Base-by-base conservation (phyloP, 2,888 invertebrate genomes). In the Hirtodrosophila alboralis region DNA sequence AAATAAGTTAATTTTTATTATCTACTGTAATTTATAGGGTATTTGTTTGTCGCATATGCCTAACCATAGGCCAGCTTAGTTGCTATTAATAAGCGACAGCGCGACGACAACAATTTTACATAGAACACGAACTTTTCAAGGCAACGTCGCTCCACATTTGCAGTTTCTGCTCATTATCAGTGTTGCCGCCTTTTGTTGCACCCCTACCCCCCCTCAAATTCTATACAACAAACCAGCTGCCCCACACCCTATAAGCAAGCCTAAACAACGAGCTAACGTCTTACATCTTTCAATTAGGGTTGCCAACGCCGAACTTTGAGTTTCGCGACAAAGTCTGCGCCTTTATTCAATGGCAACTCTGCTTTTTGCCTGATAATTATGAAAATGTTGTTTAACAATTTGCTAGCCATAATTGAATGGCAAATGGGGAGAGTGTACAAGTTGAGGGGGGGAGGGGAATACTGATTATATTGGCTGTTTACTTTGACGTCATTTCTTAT, bases 241-340 rank as follows among this genome's bases (percentile, higher is more conserved):
- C 10, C 7, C 3, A 21, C 23, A 4, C 4, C 8, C 13, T n/a
- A n/a, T n/a, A n/a, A n/a, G n/a, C n/a, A 33, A 13, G 23, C 45
- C 49, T 28, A 56, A 56, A 45, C 64, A 69, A 59, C 64, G 64
- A 75, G 75, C 75, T 68, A 75, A 68, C 75, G 68, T 54, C 72
- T 75, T 75, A 75, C 72, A 65, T 72, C 75, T 72, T 65, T 56
- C 75, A 79, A 76, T 76, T 65, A 75, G 72, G 57, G 71, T 72
- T 71, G 62, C 58, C 67, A 74, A 54, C 53, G 53, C 28, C 26
- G 9, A 14, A 34, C 26, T n/a, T n/a, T 2, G 18, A 5, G 18
- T 18, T 18, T 3, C 18, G 4, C 18, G 5, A 4, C 5, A 3
- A 5, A 18, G 18, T 18, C 18, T 18, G 18, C 60, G 65, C 53